Percentiles rank a stretch among this genome's conserved stretches.
These are phyloP conservation scores for Bambusicola thoracicus DNA, from an alignment of 2,113 vertebrate species.

Conservation along the genomic window DNA sequence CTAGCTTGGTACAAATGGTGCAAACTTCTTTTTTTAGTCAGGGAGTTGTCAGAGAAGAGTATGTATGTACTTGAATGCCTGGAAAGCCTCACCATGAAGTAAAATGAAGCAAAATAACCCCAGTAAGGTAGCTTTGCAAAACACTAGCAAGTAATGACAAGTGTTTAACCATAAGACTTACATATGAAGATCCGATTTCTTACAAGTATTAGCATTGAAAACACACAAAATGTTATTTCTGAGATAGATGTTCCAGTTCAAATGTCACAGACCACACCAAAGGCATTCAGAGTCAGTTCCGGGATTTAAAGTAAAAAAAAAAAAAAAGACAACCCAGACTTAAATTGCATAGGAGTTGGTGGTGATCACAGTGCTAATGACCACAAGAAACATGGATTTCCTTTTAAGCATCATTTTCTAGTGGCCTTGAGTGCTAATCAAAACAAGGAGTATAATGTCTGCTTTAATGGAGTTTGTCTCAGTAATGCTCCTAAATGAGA, in stretches of 20 bases:
- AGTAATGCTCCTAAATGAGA: conserved; percentile 51
- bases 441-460: conserved; percentile 44
- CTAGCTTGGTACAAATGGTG: not conserved
- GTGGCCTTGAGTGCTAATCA: conserved; percentile 56
- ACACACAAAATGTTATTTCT: not conserved
- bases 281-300: not conserved
- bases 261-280: not conserved
- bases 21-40: not conserved
- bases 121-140: not conserved
- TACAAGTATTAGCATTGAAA: not conserved
- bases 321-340: not conserved
- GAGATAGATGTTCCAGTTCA: conserved; percentile 6
- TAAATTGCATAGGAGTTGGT: not conserved
- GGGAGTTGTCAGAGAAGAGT: not conserved
- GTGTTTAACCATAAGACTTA: not conserved
- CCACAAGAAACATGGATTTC: not conserved
- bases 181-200: not conserved
- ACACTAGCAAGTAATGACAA: not conserved
- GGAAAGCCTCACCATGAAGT: not conserved
- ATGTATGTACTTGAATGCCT: not conserved
- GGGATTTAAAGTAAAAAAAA: not conserved
- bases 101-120: not conserved
- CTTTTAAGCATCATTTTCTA: conserved; percentile 29
- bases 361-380: conserved; percentile 34
- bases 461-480: conserved; percentile 56